Evolutionary conservation across 2,888 invertebrate genomes (phyloP), one percentile per base, ranked within the genome.

Genomic region (Lithophane socia): DNA sequence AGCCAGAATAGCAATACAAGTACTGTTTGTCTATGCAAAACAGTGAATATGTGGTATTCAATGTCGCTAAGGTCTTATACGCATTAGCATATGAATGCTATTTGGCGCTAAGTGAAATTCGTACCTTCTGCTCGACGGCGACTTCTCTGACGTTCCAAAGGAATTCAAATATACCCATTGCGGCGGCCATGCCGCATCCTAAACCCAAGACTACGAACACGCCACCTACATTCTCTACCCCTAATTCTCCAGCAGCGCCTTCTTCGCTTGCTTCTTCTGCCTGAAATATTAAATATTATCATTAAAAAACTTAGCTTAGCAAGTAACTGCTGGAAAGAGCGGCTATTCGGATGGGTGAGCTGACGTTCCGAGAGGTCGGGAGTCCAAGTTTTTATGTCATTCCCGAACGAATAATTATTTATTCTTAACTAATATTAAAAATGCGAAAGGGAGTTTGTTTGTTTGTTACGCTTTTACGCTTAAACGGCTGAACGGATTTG

Each of bases 141-240:
- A 98, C 97, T 91, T 98, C 97, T 90, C 98, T 97, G 5, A 99
- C 98, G 92, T 99, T 98, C 98, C 98, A 99, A 1, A 99, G 96
- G 92, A 99, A 99, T 94, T 99, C 99, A n/a, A 98, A 96, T 49
- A 98, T 95, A 7, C 99, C 98, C 87, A 99, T 97, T 2, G 98
- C 91, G 47, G 98, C 97, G 0, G 99, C 98, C 73, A 98, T 96
- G 0, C 97, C 94, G 80, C 98, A 97, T 0, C 99, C 99, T 60
- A 97, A 97, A 1, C 98, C 97, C 56, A 99, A 95, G 0, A 99
- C 99, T 10, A 99, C 97, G 93, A 99, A 99, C 37, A 99, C 98
- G 73, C 99, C 99, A 65, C 99, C 99, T 0, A 99, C 99, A 94
- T 99, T 99, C 77, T 98, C 97, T 83, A 99, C 97, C 9, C 98